These are phyloP conservation scores for Zaprionus ornatus DNA, from an alignment of 1,140 invertebrate genomes.

Conservation along the genomic window DNA sequence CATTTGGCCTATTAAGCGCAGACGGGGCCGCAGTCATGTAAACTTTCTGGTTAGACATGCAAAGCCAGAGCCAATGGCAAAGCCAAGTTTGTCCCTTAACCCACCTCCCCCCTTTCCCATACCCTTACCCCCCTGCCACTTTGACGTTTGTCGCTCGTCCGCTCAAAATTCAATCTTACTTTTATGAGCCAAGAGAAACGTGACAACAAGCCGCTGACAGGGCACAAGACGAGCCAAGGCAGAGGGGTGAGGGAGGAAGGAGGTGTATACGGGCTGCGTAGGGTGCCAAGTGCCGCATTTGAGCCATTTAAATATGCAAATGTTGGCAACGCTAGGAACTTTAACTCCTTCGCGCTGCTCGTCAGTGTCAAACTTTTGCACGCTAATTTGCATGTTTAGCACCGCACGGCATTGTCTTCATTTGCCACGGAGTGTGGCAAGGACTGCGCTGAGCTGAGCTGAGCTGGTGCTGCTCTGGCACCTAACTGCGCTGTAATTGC, in stretches of 20 bases:
- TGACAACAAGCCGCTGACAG: slow-evolving; percentile 74
- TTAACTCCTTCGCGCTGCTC: slow-evolving; percentile 68
- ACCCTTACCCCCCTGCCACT: background rate
- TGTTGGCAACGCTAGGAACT: slow-evolving; percentile 63
- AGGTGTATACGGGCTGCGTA: slow-evolving; percentile 3
- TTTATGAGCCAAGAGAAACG: slow-evolving; percentile 77
- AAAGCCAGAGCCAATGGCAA: slow-evolving; percentile 38
- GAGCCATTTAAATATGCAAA: slow-evolving; percentile 81
- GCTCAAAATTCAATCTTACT: slow-evolving; percentile 80
- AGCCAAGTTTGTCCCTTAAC: background rate
- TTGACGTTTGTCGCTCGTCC: slow-evolving; percentile 51
- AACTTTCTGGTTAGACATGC: slow-evolving; percentile 55
- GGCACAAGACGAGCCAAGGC: slow-evolving; percentile 17
- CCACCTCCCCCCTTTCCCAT: background rate
- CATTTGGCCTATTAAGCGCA: slow-evolving; percentile 71
- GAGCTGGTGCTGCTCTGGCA: slow-evolving; percentile 20
- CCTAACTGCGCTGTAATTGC: slow-evolving; percentile 66
- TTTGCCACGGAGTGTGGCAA: slow-evolving; percentile 11
- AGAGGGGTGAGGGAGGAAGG: background rate
- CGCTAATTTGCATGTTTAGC: slow-evolving; percentile 77
- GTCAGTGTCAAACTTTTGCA: slow-evolving; percentile 56
- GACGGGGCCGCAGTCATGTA: slow-evolving; percentile 47
- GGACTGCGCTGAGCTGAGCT: background rate
- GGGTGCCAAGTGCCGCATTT: slow-evolving; percentile 71
- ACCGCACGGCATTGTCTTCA: slow-evolving; percentile 63